phyloP scores from a whole-genome alignment of 2,113 vertebrate genomes.

The Eudyptes chrysolophus region DNA sequence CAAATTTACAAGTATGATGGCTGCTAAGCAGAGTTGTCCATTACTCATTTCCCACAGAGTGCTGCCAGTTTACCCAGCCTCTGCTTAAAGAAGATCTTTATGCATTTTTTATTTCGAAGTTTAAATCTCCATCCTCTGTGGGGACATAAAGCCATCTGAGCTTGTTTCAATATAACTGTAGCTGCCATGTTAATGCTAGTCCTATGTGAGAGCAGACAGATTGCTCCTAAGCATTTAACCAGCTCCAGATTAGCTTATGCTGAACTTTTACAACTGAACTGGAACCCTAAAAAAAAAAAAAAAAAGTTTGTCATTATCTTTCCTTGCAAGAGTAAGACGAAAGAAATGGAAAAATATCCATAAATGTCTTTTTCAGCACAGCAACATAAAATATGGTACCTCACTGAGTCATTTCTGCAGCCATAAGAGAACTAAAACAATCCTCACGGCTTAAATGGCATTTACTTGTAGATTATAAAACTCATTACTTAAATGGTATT shows the following conservation, averaged over 20 bases:
- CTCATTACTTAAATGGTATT: neutral
- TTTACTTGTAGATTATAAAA: neutral
- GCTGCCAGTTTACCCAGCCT: neutral
- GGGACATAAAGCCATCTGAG: neutral
- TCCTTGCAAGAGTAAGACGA: neutral
- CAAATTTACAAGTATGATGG: neutral
- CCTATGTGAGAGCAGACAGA: neutral
- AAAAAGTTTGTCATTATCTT: neutral
- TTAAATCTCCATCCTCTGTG: neutral
- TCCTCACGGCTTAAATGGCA: neutral
- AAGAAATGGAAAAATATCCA: neutral
- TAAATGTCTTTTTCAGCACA: neutral
- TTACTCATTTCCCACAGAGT: neutral
- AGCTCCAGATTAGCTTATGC: neutral
- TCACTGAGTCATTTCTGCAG: neutral
- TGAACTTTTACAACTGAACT: conserved; percentile 7
- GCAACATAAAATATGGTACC: neutral
- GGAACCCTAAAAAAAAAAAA: neutral
- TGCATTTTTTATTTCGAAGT: neutral
- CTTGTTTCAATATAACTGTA: conserved; percentile 14
- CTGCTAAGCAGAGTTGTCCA: neutral
- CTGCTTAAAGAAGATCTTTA: neutral
- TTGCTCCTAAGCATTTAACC: neutral
- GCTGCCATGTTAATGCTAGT: neutral
- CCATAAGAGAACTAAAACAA: neutral